phyloP scores from a whole-genome alignment of 2,888 invertebrate species.

The Nesidiocoris tenuis region DNA sequence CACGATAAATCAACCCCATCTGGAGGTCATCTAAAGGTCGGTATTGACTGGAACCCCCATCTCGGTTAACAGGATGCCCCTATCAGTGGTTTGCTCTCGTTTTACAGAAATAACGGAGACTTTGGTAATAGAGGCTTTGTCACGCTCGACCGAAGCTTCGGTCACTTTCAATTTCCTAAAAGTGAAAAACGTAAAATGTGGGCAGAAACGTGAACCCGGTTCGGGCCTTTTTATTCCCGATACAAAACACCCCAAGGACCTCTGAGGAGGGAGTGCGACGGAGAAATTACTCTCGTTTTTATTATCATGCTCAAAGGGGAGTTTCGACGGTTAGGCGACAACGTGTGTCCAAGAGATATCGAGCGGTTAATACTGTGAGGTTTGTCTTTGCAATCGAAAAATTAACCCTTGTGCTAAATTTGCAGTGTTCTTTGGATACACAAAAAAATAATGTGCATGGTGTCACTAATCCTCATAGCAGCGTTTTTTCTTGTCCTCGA shows the following conservation, averaged over 20 bases:
- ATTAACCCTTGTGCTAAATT: no score
- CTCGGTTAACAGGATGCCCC: conserved; percentile 36
- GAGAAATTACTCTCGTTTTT: neutral
- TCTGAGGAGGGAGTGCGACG: neutral
- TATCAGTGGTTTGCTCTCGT: conserved; percentile 1
- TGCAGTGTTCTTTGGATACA: no score
- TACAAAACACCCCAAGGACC: neutral
- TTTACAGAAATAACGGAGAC: neutral
- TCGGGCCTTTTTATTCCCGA: neutral
- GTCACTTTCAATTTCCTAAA: conserved; percentile 37
- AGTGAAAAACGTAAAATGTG: conserved; percentile 24
- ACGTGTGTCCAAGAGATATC: neutral
- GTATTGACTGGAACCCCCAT: conserved; percentile 39
- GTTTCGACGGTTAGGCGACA: neutral
- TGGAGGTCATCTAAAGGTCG: conserved; percentile 15
- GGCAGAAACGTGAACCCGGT: neutral
- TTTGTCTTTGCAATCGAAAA: no score
- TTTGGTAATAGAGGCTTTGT: conserved; percentile 26
- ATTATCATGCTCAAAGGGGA: neutral
- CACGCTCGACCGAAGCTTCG: conserved; percentile 28
- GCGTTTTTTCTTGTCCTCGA: no score
- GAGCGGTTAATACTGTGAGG: no score
- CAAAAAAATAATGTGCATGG: no score
- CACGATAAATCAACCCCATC: conserved; percentile 40
- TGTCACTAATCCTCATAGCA: no score